Evolutionary conservation across 1,140 invertebrate genomes (phyloP), one percentile per base, ranked within the genome.

Genomic region (Lepidurus arcticus): DNA sequence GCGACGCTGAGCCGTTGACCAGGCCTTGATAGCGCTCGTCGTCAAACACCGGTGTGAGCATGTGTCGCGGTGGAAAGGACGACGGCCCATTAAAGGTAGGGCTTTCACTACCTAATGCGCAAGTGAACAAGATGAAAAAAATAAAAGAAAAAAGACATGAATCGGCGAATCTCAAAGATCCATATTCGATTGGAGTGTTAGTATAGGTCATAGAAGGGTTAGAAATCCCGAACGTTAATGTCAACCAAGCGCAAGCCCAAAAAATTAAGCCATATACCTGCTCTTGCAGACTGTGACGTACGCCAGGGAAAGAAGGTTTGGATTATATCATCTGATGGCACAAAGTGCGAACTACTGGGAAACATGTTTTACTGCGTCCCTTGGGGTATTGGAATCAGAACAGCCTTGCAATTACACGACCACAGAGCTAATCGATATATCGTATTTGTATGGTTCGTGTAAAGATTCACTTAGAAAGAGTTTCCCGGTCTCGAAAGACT

Each of bases 41-140:
- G 53, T 65, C 53, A 21, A 65, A 65, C 9, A 65, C 53, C 53
- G 53, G 53, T 65, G 53, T 65, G 53, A 65, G 53, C 53, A n/a
- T 65, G 53, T 65, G 53, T 13, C 53, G 53, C 53, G 53, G n/a
- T 21, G 53, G 53, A 65, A 65, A 65, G 21, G 53, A 65, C 53
- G 53, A 65, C 53, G 53, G n/a, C 21, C 53, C 53, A 65, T 76
- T 43, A 24, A 42, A 76, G 34, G 75, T 76, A 16, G 75, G 75
- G 47, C 75, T 76, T 45, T 76, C 75, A 24, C 75, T 76, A 11
- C 75, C 75, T 76, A 47, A 76, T 21, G 42, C 74, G 43, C 42
- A 43, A 26, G 47, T 42, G 47, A 42, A 76, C 45, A 45, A 10
- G 47, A 76, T 44, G 16, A 24, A 11, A 76, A 65, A 65, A 65